Percentiles rank a stretch among this genome's conserved stretches.
These are phyloP conservation scores for Acrocephalus kingi DNA, from an alignment of 2,113 vertebrate species.

Conservation along the genomic window DNA sequence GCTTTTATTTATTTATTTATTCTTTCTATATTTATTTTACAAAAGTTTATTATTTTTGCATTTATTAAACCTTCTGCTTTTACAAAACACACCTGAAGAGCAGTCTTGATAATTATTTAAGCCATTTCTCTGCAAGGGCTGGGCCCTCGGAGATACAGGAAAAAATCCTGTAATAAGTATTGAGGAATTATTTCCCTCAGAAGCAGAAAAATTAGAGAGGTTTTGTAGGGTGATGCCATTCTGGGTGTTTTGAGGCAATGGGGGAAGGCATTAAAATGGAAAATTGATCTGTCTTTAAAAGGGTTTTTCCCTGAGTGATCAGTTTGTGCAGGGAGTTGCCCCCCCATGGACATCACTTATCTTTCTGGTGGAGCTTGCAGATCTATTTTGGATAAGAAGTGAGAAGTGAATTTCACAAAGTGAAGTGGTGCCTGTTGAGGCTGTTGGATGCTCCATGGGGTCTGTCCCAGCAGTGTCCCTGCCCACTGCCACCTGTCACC, in stretches of 20 bases:
- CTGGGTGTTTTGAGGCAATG: not conserved
- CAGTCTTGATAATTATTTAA: no score
- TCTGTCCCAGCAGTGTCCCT: fast-evolving
- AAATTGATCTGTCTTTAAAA: not conserved
- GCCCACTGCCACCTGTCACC: no score
- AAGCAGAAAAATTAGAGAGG: not conserved
- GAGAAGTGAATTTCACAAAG: fast-evolving
- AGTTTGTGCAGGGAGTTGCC: not conserved
- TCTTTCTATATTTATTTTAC: no score
- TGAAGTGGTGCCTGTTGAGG: fast-evolving
- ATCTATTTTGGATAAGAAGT: not conserved
- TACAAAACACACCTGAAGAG: no score
- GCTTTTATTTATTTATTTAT: no score
- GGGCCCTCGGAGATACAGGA: no score
- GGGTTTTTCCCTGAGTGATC: not conserved
- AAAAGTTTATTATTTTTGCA: no score
- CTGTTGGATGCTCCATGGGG: fast-evolving
- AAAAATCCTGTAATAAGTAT: no score
- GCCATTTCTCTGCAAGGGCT: no score
- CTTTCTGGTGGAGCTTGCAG: not conserved
- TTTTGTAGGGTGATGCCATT: fast-evolving
- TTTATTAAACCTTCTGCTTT: no score
- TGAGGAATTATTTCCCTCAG: not conserved
- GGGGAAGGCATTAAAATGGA: not conserved
- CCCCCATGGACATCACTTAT: fast-evolving